phyloP scores from a whole-genome alignment of 1,140 invertebrate species.

The Drosophila sechellia region DNA sequence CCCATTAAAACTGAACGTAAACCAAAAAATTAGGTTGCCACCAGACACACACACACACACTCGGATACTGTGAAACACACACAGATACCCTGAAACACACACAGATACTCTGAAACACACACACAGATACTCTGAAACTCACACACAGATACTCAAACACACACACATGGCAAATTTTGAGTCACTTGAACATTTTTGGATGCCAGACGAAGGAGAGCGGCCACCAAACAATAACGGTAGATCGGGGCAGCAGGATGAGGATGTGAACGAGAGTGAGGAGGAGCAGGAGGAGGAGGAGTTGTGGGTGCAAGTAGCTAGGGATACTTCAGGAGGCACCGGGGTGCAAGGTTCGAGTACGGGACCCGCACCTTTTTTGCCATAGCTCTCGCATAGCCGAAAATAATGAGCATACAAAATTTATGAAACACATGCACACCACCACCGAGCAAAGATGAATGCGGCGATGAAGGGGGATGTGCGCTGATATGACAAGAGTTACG shows the following conservation, averaged over 20 bases:
- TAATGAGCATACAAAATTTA: slow-evolving; percentile 74
- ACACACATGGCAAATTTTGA: slow-evolving; percentile 47
- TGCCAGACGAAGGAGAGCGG: slow-evolving; percentile 21
- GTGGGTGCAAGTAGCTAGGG: slow-evolving; percentile 1
- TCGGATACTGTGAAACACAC: not conserved
- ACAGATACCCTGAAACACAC: not conserved
- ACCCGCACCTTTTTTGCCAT: slow-evolving; percentile 64
- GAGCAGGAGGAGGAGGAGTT: not conserved
- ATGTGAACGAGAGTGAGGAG: not conserved
- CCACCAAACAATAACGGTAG: slow-evolving; percentile 23
- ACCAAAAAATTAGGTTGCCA: slow-evolving; percentile 72
- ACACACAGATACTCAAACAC: not conserved
- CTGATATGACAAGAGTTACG: slow-evolving; percentile 2
- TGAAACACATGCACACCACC: slow-evolving; percentile 42
- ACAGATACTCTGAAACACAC: not conserved
- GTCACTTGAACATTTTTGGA: slow-evolving; percentile 45
- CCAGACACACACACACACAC: slow-evolving; percentile 22
- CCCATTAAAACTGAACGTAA: slow-evolving; percentile 73
- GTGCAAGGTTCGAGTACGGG: slow-evolving; percentile 4
- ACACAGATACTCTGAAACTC: not conserved
- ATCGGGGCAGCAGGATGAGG: not conserved
- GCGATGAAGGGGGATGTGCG: slow-evolving; percentile 9
- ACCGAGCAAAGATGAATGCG: slow-evolving; percentile 1
- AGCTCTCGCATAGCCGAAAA: slow-evolving; percentile 63
- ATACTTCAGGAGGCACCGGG: not conserved